A percentile compares a stretch with the other conserved stretches of the same genome.
These are phyloP conservation scores for Pseudonaja textilis DNA, from an alignment of 2,113 vertebrate species.

Conservation along the genomic window DNA sequence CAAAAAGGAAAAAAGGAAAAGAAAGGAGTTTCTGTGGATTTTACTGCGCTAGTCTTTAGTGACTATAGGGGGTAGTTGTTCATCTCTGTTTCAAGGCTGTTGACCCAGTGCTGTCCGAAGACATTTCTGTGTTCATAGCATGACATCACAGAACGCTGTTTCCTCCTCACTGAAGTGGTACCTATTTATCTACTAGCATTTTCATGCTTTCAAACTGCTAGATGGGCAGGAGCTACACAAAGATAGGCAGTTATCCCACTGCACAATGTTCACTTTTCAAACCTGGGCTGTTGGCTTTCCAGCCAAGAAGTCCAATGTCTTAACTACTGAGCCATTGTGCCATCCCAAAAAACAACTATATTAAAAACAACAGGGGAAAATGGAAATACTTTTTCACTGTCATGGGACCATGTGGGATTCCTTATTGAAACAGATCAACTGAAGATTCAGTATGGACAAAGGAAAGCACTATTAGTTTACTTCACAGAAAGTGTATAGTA, in stretches of 20 bases:
- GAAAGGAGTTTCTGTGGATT: background rate
- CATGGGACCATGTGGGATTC: background rate
- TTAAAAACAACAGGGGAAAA: background rate
- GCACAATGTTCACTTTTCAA: background rate
- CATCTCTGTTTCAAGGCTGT: background rate
- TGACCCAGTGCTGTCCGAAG: background rate
- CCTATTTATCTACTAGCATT: background rate
- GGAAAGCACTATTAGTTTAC: background rate
- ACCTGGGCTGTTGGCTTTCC: background rate
- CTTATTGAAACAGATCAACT: background rate
- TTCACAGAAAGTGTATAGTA: background rate
- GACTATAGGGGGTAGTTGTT: background rate
- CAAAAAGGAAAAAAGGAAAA: background rate
- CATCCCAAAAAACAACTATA: background rate
- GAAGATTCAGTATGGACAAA: background rate
- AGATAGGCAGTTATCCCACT: too few relatives aligned
- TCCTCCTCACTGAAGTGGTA: background rate
- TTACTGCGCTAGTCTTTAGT: background rate
- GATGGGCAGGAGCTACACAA: background rate
- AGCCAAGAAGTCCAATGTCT: background rate
- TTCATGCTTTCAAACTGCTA: background rate
- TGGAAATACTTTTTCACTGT: background rate
- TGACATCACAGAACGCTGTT: background rate
- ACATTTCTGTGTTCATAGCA: background rate
- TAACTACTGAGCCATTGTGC: background rate